Evolutionary conservation across 2,888 invertebrate genomes (phyloP), one percentile per base, ranked within the genome.

Genomic region (Ectemnius cavifrons): DNA sequence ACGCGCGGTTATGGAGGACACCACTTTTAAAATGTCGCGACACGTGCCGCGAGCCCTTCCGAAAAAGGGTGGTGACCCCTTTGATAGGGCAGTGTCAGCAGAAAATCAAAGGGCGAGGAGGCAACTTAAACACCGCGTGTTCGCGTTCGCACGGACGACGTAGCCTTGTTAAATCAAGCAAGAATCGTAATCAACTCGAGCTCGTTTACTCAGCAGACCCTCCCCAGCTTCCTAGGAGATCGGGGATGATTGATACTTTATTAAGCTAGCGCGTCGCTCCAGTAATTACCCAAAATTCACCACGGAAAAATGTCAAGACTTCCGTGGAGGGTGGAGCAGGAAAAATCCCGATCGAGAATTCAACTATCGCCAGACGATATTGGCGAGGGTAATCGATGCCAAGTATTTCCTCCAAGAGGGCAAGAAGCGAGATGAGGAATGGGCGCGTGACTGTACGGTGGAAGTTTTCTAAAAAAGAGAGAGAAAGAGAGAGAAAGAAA

Each of bases 111-210:
- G 82, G 84, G 78, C 74, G 77, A 57, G 52, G 71, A 64, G 70
- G 63, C 58, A 77, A 69, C 80, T 86, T 84, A 80, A 85, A 84
- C 79, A 70, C 79, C 84, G 79, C 72, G 70, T 85, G 85, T 77
- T 71, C 76, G 49, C 60, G 74, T 85, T 86, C 85, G 73, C 85
- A 85, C 85, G 84, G 79, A 75, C 71, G 73, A 37, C 2, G 37
- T 69, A 74, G 67, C 27, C 61, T 63, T 62, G 75, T 76, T 68
- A 71, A 76, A 81, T 77, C 76, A 37, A 67, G 64, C 64, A 58
- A 20, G 57, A 60, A 49, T 70, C 59, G 18, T 47, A 18, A n/a
- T 52, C 52, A 52, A 52, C 52, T 52, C 16, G n/a, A 16, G n/a
- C 11, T n/a, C 47, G 47, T n/a, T 14, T 46, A 11, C 8, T 47